Conservation (phyloP, 2,113 vertebrate genomes). For the Myiozetetes cayanensis region DNA sequence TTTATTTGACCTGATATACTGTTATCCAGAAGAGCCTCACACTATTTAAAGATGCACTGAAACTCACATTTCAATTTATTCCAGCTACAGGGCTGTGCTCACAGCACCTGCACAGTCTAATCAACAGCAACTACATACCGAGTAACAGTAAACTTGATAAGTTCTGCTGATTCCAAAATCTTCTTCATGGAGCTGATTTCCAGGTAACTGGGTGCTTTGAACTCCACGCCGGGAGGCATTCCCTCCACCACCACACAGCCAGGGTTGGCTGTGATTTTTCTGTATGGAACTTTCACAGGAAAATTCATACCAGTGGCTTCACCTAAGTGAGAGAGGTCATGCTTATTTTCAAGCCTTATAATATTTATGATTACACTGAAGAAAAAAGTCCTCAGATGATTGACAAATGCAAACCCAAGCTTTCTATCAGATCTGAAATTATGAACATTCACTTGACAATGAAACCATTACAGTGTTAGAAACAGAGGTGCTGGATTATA, state of each 20-base stretch:
- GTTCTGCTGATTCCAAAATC: slow-evolving; percentile 78
- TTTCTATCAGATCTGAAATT: neutral
- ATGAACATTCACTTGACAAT: neutral
- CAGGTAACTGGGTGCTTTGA: slow-evolving; percentile 83
- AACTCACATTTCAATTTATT: neutral
- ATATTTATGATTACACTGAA: neutral
- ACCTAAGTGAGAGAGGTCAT: slow-evolving; percentile 41
- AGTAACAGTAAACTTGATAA: slow-evolving; percentile 79
- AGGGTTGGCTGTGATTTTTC: slow-evolving; percentile 80
- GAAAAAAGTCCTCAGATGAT: neutral
- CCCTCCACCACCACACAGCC: slow-evolving; percentile 82
- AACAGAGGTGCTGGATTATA: neutral
- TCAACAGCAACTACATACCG: slow-evolving; percentile 54
- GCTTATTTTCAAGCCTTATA: neutral
- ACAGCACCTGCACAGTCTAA: too few relatives aligned
- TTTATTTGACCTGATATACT: neutral
- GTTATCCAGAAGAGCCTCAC: neutral
- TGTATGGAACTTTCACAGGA: slow-evolving; percentile 81
- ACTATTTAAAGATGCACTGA: neutral
- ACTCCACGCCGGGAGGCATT: slow-evolving; percentile 77
- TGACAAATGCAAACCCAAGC: neutral
- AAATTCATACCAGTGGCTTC: slow-evolving; percentile 81
- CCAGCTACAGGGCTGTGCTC: neutral
- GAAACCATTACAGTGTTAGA: neutral
- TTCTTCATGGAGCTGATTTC: slow-evolving; percentile 80